phyloP scores from a whole-genome alignment of 1,140 invertebrate genomes.

The Acromyrmex echinatior region DNA sequence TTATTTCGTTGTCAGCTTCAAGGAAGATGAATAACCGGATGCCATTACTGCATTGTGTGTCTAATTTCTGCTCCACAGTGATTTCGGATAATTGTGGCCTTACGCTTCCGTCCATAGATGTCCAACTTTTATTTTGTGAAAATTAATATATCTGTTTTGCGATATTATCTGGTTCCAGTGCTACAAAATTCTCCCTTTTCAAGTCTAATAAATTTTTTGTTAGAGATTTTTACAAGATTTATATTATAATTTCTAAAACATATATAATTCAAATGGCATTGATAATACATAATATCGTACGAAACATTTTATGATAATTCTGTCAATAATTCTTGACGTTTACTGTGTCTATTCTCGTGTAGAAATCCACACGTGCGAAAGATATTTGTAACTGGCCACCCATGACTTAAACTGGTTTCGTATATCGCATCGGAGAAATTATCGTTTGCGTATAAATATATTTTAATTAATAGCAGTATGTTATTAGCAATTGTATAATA shows the following conservation, averaged over 20 bases:
- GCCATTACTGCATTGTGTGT: conserved; percentile 17
- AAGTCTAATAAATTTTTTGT: background rate
- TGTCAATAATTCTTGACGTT: background rate
- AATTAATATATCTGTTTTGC: background rate
- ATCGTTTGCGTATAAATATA: conserved; percentile 8
- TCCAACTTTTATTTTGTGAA: conserved; percentile 29
- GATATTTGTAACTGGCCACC: background rate
- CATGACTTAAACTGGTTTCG: conserved; percentile 31
- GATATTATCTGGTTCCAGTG: conserved; percentile 15
- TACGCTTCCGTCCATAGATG: conserved; percentile 19
- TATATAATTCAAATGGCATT: background rate
- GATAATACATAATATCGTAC: background rate
- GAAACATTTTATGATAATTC: background rate
- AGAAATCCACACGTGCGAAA: background rate
- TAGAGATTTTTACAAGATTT: background rate
- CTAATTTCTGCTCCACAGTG: conserved; percentile 9
- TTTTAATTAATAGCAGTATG: conserved; percentile 26
- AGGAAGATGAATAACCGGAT: conserved; percentile 25
- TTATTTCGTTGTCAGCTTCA: background rate
- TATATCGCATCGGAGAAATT: background rate
- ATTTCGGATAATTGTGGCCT: conserved; percentile 35
- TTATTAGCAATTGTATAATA: background rate
- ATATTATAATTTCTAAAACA: background rate
- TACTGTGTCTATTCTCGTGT: background rate
- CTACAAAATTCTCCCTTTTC: background rate